Percentiles rank a stretch among this genome's conserved stretches.
Conservation (phyloP, 2,797 vertebrate genomes). For the Karalla daura region DNA sequence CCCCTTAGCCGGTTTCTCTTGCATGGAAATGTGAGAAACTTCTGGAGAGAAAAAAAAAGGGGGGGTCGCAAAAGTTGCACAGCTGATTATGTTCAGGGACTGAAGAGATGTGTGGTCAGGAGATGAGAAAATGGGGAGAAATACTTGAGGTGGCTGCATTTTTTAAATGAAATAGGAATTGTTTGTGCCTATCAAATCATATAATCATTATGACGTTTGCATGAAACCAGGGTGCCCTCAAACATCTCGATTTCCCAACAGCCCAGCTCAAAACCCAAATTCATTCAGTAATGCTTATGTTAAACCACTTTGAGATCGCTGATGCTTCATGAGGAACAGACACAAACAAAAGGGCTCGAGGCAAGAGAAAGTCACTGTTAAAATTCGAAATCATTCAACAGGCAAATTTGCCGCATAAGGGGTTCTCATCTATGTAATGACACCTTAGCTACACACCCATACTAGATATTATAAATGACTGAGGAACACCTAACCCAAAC, state of each 20-base stretch:
- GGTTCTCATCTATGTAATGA: too few relatives aligned
- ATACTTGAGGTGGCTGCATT: background rate
- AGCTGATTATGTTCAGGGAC: slow-evolving; percentile 1
- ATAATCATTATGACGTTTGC: background rate
- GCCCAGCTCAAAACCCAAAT: background rate
- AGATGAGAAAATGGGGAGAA: background rate
- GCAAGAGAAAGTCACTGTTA: too few relatives aligned
- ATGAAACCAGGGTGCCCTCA: background rate
- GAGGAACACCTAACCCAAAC: too few relatives aligned
- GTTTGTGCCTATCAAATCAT: background rate
- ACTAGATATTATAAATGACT: too few relatives aligned
- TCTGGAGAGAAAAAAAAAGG: slow-evolving; percentile 14
- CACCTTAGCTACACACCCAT: too few relatives aligned
- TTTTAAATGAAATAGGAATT: background rate
- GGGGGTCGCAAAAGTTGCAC: background rate
- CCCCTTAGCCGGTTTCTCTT: slow-evolving; percentile 22
- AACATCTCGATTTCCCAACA: background rate
- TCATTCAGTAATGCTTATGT: background rate
- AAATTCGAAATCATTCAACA: too few relatives aligned
- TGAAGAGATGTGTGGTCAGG: background rate
- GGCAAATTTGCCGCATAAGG: too few relatives aligned
- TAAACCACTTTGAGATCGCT: too few relatives aligned
- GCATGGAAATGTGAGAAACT: slow-evolving; percentile 37
- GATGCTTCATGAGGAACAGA: too few relatives aligned
- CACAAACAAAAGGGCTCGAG: too few relatives aligned